These are phyloP conservation scores for Hyalella azteca DNA, from an alignment of 2,888 invertebrate species.

Conservation along the genomic window DNA sequence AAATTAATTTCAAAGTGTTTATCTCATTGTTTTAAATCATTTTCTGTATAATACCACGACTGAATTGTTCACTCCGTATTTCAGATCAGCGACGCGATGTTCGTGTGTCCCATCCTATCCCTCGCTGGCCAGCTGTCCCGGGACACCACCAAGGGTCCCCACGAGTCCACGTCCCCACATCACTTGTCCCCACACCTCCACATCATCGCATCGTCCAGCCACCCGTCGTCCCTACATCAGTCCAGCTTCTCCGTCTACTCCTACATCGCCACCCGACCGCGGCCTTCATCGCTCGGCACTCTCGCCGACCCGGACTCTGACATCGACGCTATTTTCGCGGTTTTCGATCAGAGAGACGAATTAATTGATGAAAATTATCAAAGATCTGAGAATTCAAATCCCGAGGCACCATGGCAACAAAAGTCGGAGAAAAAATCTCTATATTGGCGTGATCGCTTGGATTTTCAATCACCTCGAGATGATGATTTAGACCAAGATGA, in stretches of 20 bases:
- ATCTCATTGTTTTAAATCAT: too few species aligned
- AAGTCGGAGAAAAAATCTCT: too few species aligned
- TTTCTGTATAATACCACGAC: too few species aligned
- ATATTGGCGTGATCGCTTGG: too few species aligned
- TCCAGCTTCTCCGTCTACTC: conserved; percentile 60
- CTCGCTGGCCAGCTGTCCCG: conserved; percentile 46
- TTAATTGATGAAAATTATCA: too few species aligned
- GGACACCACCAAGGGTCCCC: conserved; percentile 76
- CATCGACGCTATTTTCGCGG: conserved; percentile 78
- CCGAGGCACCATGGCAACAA: too few species aligned
- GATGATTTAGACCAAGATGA: too few species aligned
- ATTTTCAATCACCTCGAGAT: too few species aligned
- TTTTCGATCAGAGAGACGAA: conserved; percentile 67
- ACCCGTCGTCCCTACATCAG: conserved; percentile 79
- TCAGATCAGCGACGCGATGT: conserved; percentile 46
- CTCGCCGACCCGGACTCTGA: conserved; percentile 73
- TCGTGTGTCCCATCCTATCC: conserved; percentile 49
- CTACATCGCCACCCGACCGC: conserved; percentile 64
- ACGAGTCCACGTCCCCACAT: conserved; percentile 64
- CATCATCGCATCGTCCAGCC: conserved; percentile 63
- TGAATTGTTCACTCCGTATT: too few species aligned
- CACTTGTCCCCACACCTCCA: conserved; percentile 64
- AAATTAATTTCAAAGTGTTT: too few species aligned
- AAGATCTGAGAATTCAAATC: too few species aligned
- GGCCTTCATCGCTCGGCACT: conserved; percentile 60